Percentiles rank a stretch among this genome's conserved stretches.
phyloP scores from a whole-genome alignment of 2,888 invertebrate genomes.

The Philhelius pedissequus region DNA sequence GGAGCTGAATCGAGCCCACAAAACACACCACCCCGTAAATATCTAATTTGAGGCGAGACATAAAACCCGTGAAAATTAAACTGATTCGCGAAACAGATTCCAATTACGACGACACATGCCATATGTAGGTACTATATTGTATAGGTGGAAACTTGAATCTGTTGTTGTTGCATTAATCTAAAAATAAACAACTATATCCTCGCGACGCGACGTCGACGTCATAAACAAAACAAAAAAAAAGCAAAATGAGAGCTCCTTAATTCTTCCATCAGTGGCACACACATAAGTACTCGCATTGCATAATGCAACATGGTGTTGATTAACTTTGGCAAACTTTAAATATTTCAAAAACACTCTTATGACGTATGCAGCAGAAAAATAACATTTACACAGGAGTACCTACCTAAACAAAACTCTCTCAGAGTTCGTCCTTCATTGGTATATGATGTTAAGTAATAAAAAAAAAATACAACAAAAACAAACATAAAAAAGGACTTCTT shows the following conservation, averaged over 20 bases:
- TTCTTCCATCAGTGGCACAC: too few species aligned
- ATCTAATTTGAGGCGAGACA: constrained; percentile 45
- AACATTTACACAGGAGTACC: neutral
- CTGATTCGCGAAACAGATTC: neutral
- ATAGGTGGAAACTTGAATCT: neutral
- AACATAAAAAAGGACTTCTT: constrained; percentile 32
- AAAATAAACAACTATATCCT: constrained; percentile 58
- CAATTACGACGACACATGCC: neutral
- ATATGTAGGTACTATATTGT: too few species aligned
- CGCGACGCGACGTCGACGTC: constrained; percentile 30
- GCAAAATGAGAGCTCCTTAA: neutral
- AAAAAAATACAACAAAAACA: neutral
- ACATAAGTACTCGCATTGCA: constrained; percentile 13
- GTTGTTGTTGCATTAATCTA: constrained; percentile 44
- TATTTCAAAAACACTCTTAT: constrained; percentile 37
- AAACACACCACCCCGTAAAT: constrained; percentile 30
- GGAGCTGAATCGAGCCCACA: constrained; percentile 30
- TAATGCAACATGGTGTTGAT: constrained; percentile 62
- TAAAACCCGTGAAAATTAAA: constrained; percentile 60
- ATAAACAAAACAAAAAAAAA: neutral
- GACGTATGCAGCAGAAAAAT: neutral
- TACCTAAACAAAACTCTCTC: neutral
- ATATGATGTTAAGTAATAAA: neutral
- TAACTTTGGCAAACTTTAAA: constrained; percentile 58
- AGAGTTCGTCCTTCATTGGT: constrained; percentile 5